These are phyloP conservation scores for Paracyclopina nana DNA, from an alignment of 1,140 invertebrate species.

Conservation along the genomic window DNA sequence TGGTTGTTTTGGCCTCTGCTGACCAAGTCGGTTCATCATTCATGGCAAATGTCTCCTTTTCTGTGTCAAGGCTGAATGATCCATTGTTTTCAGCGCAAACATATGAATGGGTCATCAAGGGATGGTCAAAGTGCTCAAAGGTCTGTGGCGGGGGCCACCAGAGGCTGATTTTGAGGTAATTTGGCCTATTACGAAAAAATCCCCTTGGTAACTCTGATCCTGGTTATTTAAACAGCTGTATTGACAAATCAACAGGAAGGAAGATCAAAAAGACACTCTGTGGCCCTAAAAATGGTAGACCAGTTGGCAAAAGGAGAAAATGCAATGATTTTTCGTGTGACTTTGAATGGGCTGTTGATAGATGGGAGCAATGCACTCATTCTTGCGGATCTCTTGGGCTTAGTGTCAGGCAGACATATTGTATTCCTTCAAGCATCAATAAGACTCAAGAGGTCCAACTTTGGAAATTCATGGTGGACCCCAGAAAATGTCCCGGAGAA, in stretches of 20 bases:
- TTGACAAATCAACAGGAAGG: conserved; percentile 5
- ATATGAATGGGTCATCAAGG: conserved; percentile 31
- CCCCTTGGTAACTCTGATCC: too few relatives aligned
- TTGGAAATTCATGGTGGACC: conserved; percentile 29
- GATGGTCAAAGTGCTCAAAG: conserved; percentile 34
- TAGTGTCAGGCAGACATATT: conserved; percentile 39
- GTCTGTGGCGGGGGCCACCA: conserved; percentile 34
- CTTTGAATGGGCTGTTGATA: conserved; percentile 37
- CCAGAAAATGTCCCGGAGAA: conserved; percentile 30
- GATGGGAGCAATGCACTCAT: conserved; percentile 41
- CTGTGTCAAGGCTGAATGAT: too few relatives aligned
- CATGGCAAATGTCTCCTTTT: too few relatives aligned
- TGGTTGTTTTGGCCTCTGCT: too few relatives aligned
- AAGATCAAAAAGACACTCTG: not conserved
- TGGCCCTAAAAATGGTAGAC: conserved; percentile 23
- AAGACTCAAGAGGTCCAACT: not conserved
- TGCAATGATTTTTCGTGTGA: conserved; percentile 38
- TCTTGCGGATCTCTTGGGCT: conserved; percentile 38
- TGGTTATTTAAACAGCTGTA: conserved; percentile 5
- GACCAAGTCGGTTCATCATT: too few relatives aligned
- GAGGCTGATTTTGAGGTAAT: conserved; percentile 24
- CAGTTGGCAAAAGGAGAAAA: conserved; percentile 24
- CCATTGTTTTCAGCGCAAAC: too few relatives aligned
- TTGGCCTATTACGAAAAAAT: too few relatives aligned
- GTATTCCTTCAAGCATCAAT: conserved; percentile 27